phyloP scores from a whole-genome alignment of 2,113 vertebrate genomes.

The Clupea harengus region DNA sequence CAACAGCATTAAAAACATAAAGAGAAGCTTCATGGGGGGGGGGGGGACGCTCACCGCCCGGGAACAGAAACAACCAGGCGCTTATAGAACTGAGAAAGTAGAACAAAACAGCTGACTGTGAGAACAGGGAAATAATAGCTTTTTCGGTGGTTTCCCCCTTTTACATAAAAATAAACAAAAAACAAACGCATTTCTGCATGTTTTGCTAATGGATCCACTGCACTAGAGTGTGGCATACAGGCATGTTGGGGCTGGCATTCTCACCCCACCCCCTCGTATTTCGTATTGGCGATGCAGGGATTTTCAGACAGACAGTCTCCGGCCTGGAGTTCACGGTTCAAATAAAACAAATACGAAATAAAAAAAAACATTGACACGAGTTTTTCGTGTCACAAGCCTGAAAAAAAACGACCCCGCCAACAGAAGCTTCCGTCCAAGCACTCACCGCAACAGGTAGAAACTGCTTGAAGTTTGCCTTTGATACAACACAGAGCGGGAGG shows the following conservation, averaged over 20 bases:
- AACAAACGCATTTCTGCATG: not conserved
- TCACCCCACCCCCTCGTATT: not conserved
- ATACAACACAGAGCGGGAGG: not conserved
- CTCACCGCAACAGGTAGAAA: not conserved
- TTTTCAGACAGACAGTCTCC: not conserved
- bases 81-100: not conserved
- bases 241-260: not conserved
- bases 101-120: not conserved
- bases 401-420: not conserved
- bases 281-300: not conserved
- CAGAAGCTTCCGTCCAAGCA: not conserved
- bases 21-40: not conserved
- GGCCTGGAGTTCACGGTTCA: not conserved
- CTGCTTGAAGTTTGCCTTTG: not conserved
- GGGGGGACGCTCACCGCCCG: not conserved
- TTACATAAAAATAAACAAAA: not conserved
- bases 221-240: not conserved
- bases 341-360: not conserved
- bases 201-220: not conserved
- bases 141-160: not conserved
- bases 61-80: not conserved
- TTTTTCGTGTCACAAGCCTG: not conserved
- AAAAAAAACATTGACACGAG: not conserved
- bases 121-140: conserved; percentile 26
- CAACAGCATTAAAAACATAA: not conserved